Conservation (phyloP, 1,140 invertebrate species). For the Penaeus indicus region DNA sequence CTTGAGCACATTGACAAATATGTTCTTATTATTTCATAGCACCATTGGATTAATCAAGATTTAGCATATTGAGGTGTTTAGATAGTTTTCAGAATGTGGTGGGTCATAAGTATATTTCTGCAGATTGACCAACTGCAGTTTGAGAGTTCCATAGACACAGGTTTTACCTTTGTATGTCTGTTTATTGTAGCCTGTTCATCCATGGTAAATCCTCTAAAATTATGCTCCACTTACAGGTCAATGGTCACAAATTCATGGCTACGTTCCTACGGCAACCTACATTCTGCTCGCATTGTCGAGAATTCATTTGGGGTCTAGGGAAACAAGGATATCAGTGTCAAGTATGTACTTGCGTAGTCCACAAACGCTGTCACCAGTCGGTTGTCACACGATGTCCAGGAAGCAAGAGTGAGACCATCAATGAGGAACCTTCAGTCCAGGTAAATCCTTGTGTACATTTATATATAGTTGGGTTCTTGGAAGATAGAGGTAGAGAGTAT, state of each 20-base stretch:
- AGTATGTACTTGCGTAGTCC: slow-evolving; percentile 97
- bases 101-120: no score
- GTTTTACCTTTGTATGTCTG: no score
- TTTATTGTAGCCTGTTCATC: no score
- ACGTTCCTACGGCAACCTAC: slow-evolving; percentile 98
- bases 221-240: slow-evolving; percentile 75
- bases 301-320: slow-evolving; percentile 99
- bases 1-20: no score
- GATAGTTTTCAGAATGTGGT: no score
- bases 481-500: background rate
- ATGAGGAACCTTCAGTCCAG: slow-evolving; percentile 47
- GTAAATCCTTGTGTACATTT: background rate
- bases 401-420: slow-evolving; percentile 78
- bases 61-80: no score
- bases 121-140: no score
- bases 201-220: no score
- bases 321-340: slow-evolving; percentile 99
- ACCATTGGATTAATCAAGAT: no score
- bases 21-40: no score
- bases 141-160: no score
- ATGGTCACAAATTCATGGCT: slow-evolving; percentile 99
- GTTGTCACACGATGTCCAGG: slow-evolving; percentile 96
- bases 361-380: slow-evolving; percentile 95
- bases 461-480: background rate
- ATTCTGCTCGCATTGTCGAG: slow-evolving; percentile 97